Evolutionary conservation across 1,140 invertebrate genomes (phyloP).

Genomic region (Aphelenchoides besseyi): DNA sequence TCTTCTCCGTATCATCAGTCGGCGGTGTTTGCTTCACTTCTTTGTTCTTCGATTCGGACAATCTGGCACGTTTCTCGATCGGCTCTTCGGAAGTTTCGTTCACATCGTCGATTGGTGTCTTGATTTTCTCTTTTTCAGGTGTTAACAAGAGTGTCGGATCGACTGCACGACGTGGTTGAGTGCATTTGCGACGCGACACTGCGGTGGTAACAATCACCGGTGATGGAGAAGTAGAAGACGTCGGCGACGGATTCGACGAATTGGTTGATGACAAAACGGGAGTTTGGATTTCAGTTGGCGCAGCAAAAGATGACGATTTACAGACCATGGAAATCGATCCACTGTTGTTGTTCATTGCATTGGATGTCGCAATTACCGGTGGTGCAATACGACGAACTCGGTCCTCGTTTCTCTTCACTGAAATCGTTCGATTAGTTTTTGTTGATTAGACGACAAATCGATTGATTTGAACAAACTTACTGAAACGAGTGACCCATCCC

Average conservation of each 20-base stretch:
- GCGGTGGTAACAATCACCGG: not conserved
- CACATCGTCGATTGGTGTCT: not conserved
- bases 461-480: too few relatives aligned
- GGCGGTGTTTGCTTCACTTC: too few relatives aligned
- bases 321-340: constrained; percentile 28
- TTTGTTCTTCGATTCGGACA: not conserved
- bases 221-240: constrained; percentile 10
- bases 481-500: constrained; percentile 39
- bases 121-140: constrained; percentile 14
- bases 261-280: not conserved
- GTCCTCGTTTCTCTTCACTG: constrained; percentile 41
- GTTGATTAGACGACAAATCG: not conserved
- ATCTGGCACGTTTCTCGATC: not conserved
- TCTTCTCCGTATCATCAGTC: not conserved
- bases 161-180: constrained; percentile 13
- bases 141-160: constrained; percentile 13
- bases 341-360: constrained; percentile 23
- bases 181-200: constrained; percentile 3
- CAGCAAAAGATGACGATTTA: not conserved
- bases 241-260: not conserved
- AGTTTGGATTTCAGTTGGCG: not conserved
- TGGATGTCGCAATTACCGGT: constrained; percentile 47
- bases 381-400: constrained; percentile 42
- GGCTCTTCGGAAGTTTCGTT: constrained; percentile 8
- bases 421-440: not conserved